A percentile compares a stretch with the other conserved stretches of the same genome.
These are phyloP conservation scores for Eupsittula cactorum DNA, from an alignment of 2,113 vertebrate genomes.

Conservation along the genomic window DNA sequence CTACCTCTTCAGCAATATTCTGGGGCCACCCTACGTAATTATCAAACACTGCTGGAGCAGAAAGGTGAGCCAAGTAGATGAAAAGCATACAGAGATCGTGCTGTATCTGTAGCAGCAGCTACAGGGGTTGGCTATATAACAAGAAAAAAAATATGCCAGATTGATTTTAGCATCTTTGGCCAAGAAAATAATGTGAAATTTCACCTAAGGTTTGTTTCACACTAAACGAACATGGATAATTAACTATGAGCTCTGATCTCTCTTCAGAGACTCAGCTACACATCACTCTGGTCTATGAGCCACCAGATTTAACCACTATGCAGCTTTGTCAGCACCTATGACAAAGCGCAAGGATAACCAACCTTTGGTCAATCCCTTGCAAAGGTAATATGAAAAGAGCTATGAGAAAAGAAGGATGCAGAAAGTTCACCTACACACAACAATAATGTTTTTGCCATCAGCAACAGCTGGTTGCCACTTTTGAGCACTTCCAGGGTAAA, in stretches of 20 bases:
- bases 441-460: neutral
- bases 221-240: neutral
- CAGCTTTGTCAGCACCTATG: neutral
- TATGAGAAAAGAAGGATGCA: neutral
- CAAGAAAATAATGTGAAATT: neutral
- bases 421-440: neutral
- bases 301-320: neutral
- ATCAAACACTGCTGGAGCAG: neutral
- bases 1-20: neutral
- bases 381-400: neutral
- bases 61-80: neutral
- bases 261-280: neutral
- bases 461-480: slow-evolving; percentile 28
- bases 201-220: neutral
- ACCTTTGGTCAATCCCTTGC: neutral
- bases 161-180: neutral
- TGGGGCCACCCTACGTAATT: neutral
- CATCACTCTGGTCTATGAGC: neutral
- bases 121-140: neutral
- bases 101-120: neutral
- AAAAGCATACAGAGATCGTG: neutral
- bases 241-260: neutral
- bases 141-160: neutral
- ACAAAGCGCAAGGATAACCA: neutral
- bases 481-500: slow-evolving; percentile 41